Evolutionary conservation across 2,888 invertebrate species (phyloP).

Genomic region (Synanthedon formicaeformis): DNA sequence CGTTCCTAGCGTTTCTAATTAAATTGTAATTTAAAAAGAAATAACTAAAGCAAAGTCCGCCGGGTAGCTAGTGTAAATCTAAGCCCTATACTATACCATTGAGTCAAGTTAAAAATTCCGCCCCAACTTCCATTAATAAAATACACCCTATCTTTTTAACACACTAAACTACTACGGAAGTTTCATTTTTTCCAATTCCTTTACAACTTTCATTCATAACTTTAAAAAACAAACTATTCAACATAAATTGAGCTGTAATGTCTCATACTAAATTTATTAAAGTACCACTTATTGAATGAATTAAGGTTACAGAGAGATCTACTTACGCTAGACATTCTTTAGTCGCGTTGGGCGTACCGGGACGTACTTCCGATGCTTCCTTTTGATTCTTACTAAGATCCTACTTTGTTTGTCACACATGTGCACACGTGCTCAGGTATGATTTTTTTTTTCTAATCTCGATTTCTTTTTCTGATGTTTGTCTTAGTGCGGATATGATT

Average conservation of each 20-base stretch:
- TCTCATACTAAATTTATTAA: neutral
- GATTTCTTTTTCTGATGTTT: neutral
- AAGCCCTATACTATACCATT: no score
- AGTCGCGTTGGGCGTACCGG: constrained; percentile 22
- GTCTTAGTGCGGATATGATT: no score
- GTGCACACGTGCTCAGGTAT: constrained; percentile 39
- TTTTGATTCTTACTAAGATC: constrained; percentile 27
- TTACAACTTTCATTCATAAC: constrained; percentile 14
- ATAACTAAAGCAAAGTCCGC: no score
- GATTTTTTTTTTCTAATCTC: constrained; percentile 28
- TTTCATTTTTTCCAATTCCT: constrained; percentile 4
- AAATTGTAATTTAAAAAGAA: no score
- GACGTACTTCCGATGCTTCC: constrained; percentile 45
- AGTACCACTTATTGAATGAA: constrained; percentile 1
- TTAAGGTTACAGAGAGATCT: constrained; percentile 11
- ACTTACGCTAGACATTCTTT: constrained; percentile 12
- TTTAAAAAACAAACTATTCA: constrained; percentile 1
- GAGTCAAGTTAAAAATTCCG: neutral
- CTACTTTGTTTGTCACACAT: constrained; percentile 25
- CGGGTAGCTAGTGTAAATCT: no score
- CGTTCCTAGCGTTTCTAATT: no score
- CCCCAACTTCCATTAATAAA: neutral
- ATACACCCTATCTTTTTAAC: neutral
- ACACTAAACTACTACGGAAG: neutral
- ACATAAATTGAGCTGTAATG: neutral